Percentiles rank a stretch among this genome's conserved stretches.
These are phyloP conservation scores for Cyanistes caeruleus DNA, from an alignment of 2,113 vertebrate genomes.

Conservation along the genomic window DNA sequence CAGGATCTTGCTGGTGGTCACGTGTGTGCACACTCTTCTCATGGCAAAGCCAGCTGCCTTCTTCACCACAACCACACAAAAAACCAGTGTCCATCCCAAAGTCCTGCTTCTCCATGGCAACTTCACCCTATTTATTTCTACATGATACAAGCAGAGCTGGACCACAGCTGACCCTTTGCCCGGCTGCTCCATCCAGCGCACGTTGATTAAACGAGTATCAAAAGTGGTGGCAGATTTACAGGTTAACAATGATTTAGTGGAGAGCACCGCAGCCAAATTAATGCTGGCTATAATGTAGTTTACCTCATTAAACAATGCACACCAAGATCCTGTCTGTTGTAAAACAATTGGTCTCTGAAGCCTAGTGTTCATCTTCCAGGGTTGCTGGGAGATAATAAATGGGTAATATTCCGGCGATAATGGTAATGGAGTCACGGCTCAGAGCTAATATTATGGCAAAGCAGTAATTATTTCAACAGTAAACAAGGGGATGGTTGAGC, in stretches of 20 bases:
- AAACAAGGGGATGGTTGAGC: constrained; percentile 83
- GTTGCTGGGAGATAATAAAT: constrained; percentile 84
- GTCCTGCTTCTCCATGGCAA: not conserved
- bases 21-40: fast-evolving
- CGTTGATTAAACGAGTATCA: constrained; percentile 37
- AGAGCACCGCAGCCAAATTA: constrained; percentile 68
- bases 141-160: not conserved
- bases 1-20: not conserved
- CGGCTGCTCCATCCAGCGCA: not conserved
- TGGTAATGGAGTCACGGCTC: constrained; percentile 83
- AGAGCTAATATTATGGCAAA: constrained; percentile 86
- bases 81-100: not conserved
- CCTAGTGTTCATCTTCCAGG: constrained; percentile 83
- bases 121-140: not conserved
- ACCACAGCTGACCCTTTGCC: not conserved
- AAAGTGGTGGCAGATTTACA: constrained; percentile 72
- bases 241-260: constrained; percentile 75
- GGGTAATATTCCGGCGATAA: constrained; percentile 82
- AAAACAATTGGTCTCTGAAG: constrained; percentile 83
- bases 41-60: not conserved
- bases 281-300: constrained; percentile 76
- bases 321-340: constrained; percentile 80
- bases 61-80: not conserved
- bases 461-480: constrained; percentile 85
- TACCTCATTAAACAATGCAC: constrained; percentile 82